phyloP scores from a whole-genome alignment of 1,140 invertebrate genomes.

The Hyposmocoma kahamanoa region DNA sequence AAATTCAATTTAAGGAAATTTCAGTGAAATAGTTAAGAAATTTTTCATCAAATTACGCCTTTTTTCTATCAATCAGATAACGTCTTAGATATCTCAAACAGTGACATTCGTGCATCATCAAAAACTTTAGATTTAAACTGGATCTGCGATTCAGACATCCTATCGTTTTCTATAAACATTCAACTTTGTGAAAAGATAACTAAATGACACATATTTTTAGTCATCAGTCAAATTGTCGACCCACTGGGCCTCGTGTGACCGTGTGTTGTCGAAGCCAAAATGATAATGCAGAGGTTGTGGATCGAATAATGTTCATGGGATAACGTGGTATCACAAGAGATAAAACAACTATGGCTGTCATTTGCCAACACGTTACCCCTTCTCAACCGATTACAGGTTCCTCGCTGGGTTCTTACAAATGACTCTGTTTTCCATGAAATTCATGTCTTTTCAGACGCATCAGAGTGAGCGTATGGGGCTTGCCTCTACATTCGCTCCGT shows the following conservation, averaged over 20 bases:
- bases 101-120: neutral
- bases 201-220: conserved; percentile 15
- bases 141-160: neutral
- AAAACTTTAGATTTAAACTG: neutral
- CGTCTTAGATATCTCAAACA: conserved; percentile 4
- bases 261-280: conserved; percentile 14
- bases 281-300: conserved; percentile 17
- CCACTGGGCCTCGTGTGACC: conserved; percentile 16
- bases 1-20: conserved; percentile 13
- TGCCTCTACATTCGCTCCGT: conserved; percentile 25
- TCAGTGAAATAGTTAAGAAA: conserved; percentile 11
- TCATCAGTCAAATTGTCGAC: conserved; percentile 18
- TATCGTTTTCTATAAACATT: conserved; percentile 5
- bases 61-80: neutral
- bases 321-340: conserved; percentile 12
- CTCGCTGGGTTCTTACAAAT: conserved; percentile 11
- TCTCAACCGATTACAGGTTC: conserved; percentile 15
- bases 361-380: neutral
- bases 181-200: conserved; percentile 11
- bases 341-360: conserved; percentile 7
- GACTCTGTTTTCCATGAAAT: conserved; percentile 18
- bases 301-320: conserved; percentile 15
- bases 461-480: conserved; percentile 27
- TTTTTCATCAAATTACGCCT: conserved; percentile 5
- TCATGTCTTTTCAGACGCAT: conserved; percentile 34